Evolutionary conservation across 2,888 invertebrate genomes (phyloP), one percentile per base, ranked within the genome.

Genomic region (Callosobruchus maculatus): DNA sequence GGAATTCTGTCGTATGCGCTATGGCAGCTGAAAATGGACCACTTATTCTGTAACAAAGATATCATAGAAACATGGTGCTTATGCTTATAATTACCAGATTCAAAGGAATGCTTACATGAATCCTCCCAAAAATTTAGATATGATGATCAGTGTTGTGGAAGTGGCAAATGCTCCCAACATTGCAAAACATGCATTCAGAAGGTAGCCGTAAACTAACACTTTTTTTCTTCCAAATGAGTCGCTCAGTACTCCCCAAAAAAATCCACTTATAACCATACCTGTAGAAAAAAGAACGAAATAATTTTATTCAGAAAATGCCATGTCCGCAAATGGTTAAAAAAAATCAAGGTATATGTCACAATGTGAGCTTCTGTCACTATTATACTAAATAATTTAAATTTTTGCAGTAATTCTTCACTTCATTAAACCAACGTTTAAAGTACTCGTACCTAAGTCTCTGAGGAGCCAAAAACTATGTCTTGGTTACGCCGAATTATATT

Each of bases 241-340:
- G 0, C 93, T 91, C 4, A 94, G 84, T 82, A 91, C 93, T 0
- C 94, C 94, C 94, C 94, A 94, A 2, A 93, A 77, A 83, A 93
- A 89, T 0, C 93, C 92, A 22, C 93, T 93, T 0, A 90, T 88
- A 78, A 93, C 91, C 93, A 94, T 94, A 22, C 93, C 94, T 93
- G 83, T 0, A 82, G 18, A 69, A 72, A 49, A 13, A 67, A 13
- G 21, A 26, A 13, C 3, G 26, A 68, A 26, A 31, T 20, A 70
- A 30, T 20, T 73, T 5, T n/a, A n/a, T n/a, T n/a, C n/a, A n/a
- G n/a, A n/a, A n/a, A n/a, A n/a, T n/a, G n/a, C n/a, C n/a, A n/a
- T n/a, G n/a, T n/a, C n/a, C n/a, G n/a, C n/a, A n/a, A n/a, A n/a
- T n/a, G n/a, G n/a, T n/a, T n/a, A n/a, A n/a, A n/a, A n/a, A n/a